Conservation (phyloP, 2,888 invertebrate genomes). For the Alsophila aescularia region DNA sequence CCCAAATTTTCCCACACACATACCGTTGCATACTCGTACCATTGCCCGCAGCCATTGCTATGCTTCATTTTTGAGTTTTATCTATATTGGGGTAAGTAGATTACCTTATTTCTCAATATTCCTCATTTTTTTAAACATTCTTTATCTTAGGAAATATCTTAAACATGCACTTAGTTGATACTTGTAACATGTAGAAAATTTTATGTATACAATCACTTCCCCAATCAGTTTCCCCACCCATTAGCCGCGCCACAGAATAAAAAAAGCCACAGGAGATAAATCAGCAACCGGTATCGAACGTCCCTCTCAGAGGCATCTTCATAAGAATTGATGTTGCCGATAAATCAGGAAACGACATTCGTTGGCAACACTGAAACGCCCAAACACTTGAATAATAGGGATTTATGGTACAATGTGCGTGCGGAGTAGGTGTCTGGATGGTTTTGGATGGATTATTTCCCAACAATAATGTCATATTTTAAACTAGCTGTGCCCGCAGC, state of each 20-base stretch:
- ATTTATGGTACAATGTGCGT: constrained; percentile 60
- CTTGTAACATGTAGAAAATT: background rate
- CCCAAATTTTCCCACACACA: too few relatives aligned
- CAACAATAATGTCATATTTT: too few relatives aligned
- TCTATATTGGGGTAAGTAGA: too few relatives aligned
- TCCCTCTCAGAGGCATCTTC: constrained; percentile 62
- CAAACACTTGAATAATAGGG: constrained; percentile 76
- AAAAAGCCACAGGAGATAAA: constrained; percentile 31
- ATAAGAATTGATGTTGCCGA: constrained; percentile 71
- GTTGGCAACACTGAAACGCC: constrained; percentile 54
- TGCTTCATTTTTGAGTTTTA: too few relatives aligned
- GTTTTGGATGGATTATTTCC: background rate
- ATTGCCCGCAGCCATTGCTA: too few relatives aligned
- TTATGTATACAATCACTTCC: background rate
- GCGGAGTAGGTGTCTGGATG: constrained; percentile 30
- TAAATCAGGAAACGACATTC: constrained; percentile 69
- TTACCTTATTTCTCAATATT: too few relatives aligned
- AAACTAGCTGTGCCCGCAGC: too few relatives aligned
- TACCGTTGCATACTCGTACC: too few relatives aligned
- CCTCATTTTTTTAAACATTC: too few relatives aligned
- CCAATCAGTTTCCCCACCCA: constrained; percentile 17
- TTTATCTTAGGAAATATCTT: too few relatives aligned
- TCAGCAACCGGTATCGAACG: constrained; percentile 57
- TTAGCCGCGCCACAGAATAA: constrained; percentile 18
- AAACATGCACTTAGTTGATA: too few relatives aligned